Conservation (phyloP, 2,797 vertebrate species). For the Anabas testudineus region DNA sequence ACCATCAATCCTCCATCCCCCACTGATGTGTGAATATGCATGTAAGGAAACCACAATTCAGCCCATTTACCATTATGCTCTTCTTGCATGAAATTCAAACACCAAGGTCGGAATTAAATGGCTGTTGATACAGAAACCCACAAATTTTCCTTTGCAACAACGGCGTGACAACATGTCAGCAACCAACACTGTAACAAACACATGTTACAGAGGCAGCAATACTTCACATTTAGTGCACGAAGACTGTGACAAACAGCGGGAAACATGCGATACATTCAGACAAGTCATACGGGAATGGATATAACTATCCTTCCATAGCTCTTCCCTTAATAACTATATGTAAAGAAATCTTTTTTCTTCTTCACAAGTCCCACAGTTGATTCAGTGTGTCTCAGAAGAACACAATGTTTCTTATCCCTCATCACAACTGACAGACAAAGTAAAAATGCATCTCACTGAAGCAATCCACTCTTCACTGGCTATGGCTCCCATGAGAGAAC, state of each 20-base stretch:
- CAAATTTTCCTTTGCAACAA: constrained; percentile 55
- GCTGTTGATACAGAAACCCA: constrained; percentile 37
- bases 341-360: constrained; percentile 37
- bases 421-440: constrained; percentile 69
- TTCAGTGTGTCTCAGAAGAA: constrained; percentile 61
- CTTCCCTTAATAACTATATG: constrained; percentile 42
- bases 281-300: constrained; percentile 49
- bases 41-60: constrained; percentile 9
- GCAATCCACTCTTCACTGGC: constrained; percentile 72
- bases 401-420: constrained; percentile 64
- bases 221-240: constrained; percentile 44
- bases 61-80: constrained; percentile 10
- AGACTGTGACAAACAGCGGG: constrained; percentile 61
- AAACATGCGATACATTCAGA: constrained; percentile 29
- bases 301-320: constrained; percentile 39
- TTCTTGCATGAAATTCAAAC: constrained; percentile 5
- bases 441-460: constrained; percentile 70
- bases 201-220: constrained; percentile 30
- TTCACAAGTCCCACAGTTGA: constrained; percentile 64
- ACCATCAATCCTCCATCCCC: constrained; percentile 5
- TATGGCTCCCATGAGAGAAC: constrained; percentile 66
- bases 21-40: constrained; percentile 1
- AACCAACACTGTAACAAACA: neutral
- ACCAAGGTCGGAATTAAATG: constrained; percentile 36
- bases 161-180: constrained; percentile 5